Percentiles rank a stretch among this genome's conserved stretches.
These are phyloP conservation scores for Stegophylla sp. DNA, from an alignment of 2,888 invertebrate species.

Conservation along the genomic window DNA sequence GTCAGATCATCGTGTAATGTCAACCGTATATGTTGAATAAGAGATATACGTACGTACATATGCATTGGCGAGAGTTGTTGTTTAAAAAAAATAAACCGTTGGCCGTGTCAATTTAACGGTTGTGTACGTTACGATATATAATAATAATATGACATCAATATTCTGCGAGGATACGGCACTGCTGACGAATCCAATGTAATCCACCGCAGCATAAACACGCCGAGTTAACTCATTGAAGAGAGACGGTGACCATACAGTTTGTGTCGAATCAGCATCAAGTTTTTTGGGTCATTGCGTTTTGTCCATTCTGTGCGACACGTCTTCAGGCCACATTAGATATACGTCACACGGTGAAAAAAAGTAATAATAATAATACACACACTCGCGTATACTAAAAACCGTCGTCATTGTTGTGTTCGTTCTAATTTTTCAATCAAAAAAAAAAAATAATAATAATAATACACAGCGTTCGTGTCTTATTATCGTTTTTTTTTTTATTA, in stretches of 20 bases:
- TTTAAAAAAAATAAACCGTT: too few species aligned
- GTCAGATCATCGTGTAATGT: too few species aligned
- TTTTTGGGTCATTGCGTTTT: conserved; percentile 25
- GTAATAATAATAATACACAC: background rate
- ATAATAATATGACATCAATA: background rate
- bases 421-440: background rate
- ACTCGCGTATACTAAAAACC: background rate
- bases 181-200: background rate
- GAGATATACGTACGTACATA: too few species aligned
- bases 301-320: background rate
- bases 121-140: background rate
- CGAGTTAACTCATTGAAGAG: background rate
- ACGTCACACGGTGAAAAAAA: too few species aligned
- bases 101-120: too few species aligned
- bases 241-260: background rate
- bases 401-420: background rate
- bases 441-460: too few species aligned
- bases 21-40: too few species aligned
- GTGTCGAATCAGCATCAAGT: conserved; percentile 23
- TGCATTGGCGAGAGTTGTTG: too few species aligned
- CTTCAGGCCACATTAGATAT: too few species aligned
- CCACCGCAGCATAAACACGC: background rate
- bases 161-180: background rate
- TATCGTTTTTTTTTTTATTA: too few species aligned
- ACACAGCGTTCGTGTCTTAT: too few species aligned